Evolutionary conservation across 30 jellyfish, hydroid and myxozoan species (phyloP), one percentile per base, ranked within the genome.

Genomic region (Aurelia coerulea): DNA sequence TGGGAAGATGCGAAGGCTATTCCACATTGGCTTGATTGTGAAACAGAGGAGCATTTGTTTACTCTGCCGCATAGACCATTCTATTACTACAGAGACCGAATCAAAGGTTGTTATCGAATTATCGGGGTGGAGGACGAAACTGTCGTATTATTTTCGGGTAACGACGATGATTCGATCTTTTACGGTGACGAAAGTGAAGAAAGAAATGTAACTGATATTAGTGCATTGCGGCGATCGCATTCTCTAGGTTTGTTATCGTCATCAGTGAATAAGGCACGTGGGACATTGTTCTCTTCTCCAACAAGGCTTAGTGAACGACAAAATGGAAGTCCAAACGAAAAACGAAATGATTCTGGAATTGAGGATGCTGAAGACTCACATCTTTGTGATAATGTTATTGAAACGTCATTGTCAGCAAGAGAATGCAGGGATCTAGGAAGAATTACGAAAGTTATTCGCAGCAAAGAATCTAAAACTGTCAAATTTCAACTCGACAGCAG

Each of bases 1-100:
- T 95, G 99, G 99, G 98, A 76, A 35, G 99, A 95, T 78, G 99
- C 99, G 10, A 97, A 94, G 74, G 98, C 95, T 77, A 87, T 95
- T 10, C 99, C 99, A 6, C 99, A 95, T 63, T 95, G 99, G 99
- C 89, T 95, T 1, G 99, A 95, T 68, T 52, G 70, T 14, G 94
- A 85, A 31, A 77, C 81, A 37, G 97, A 95, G 35, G 95, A 91
- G 66, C 96, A 90, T 41, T 42, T 95, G 46, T 95, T 95, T 78
- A 86, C 73, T 50, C 96, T 90, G 41, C 99, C 99, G 1, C 97
- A 96, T 73, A 83, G 96, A 32, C 99, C 99, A 1, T 84, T 95
- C 23, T 95, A 95, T 88, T 95, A 95, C 73, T 95, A 95, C 71
- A 88, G 99, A 7, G 99, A 95, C 84, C 92, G 99, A 49, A 90